Conservation (phyloP, 1,140 invertebrate genomes). For the Rhopalosiphum maidis region DNA sequence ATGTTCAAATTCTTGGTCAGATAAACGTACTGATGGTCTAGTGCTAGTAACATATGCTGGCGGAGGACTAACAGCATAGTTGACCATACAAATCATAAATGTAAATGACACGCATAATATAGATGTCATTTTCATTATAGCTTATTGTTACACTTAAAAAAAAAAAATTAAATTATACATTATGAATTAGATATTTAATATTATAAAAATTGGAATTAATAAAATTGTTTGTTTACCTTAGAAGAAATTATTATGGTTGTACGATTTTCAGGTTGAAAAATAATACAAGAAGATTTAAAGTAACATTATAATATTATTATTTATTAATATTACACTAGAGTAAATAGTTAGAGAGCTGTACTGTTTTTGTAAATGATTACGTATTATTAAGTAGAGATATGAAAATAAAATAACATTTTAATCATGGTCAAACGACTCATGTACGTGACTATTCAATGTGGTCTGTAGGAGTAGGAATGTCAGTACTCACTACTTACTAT, state of each 20-base stretch:
- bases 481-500: too few species aligned
- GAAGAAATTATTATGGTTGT: background rate
- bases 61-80: constrained; percentile 23
- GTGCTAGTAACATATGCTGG: constrained; percentile 35
- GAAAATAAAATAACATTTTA: background rate
- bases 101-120: background rate
- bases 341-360: background rate
- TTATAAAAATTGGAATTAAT: background rate
- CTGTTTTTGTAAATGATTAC: background rate
- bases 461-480: too few species aligned
- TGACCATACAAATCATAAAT: background rate
- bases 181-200: constrained; percentile 57
- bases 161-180: constrained; percentile 51
- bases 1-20: constrained; percentile 52
- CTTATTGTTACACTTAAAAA: background rate
- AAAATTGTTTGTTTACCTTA: background rate
- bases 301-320: background rate
- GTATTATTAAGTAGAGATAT: background rate
- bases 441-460: too few species aligned
- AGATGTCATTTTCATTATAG: background rate
- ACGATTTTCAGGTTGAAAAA: background rate
- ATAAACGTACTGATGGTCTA: constrained; percentile 35
- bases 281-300: background rate
- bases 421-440: background rate
- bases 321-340: background rate